Evolutionary conservation across 2,113 vertebrate genomes (phyloP).

Genomic region (Steatornis caripensis): DNA sequence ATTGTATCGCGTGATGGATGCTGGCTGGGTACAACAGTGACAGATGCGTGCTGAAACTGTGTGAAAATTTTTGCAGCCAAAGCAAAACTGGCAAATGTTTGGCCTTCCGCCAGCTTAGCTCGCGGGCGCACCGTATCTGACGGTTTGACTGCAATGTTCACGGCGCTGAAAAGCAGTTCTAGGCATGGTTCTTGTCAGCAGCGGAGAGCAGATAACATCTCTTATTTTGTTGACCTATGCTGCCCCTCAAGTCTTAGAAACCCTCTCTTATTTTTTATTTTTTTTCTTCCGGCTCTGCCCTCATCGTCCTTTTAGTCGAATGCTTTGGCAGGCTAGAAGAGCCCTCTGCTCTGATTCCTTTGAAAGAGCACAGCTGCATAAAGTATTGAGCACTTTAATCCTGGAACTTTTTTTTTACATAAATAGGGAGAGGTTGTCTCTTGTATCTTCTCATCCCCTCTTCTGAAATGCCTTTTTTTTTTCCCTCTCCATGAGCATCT

Average conservation of each 20-base stretch:
- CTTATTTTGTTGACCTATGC: background rate
- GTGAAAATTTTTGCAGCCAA: constrained; percentile 6
- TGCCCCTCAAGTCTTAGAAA: background rate
- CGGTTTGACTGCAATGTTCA: background rate
- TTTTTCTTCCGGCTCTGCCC: background rate
- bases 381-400: background rate
- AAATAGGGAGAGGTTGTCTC: background rate
- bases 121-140: background rate
- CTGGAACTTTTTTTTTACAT: background rate
- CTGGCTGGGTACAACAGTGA: background rate
- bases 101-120: background rate
- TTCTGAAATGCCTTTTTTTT: background rate
- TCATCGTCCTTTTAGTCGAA: background rate
- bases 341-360: background rate
- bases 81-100: constrained; percentile 1
- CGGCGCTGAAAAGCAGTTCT: background rate
- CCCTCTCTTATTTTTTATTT: background rate
- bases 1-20: background rate
- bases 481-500: background rate
- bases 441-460: background rate
- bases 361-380: background rate
- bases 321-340: background rate
- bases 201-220: background rate
- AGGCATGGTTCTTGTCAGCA: background rate
- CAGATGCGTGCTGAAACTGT: background rate